Evolutionary conservation across 2,888 invertebrate genomes (phyloP).

Genomic region (Augochlorella aurata): DNA sequence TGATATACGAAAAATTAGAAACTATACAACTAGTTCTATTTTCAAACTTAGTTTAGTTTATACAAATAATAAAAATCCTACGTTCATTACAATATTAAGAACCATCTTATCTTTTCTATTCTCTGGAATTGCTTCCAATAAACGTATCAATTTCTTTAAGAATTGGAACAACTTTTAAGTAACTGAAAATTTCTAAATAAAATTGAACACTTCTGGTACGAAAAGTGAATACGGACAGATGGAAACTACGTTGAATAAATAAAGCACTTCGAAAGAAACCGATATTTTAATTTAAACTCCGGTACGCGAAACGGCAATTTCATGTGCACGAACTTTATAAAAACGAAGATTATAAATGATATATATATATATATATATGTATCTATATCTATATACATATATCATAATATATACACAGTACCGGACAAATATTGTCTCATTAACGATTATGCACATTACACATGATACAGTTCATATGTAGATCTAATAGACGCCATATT

Average conservation of each 20-base stretch:
- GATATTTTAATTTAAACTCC: background rate
- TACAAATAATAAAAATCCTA: background rate
- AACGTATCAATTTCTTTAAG: background rate
- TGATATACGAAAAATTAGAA: background rate
- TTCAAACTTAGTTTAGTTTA: background rate
- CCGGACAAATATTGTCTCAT: slow-evolving; percentile 29
- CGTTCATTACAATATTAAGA: background rate
- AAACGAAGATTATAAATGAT: slow-evolving; percentile 41
- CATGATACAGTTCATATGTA: slow-evolving; percentile 49
- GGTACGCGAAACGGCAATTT: background rate
- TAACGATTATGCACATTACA: slow-evolving; percentile 50
- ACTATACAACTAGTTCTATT: background rate
- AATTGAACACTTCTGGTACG: background rate
- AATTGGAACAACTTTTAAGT: background rate
- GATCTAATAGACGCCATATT: slow-evolving; percentile 39
- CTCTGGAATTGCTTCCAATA: background rate
- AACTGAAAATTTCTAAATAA: background rate
- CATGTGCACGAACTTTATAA: slow-evolving; percentile 13
- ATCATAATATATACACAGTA: slow-evolving; percentile 26
- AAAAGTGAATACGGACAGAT: background rate
- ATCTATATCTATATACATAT: background rate
- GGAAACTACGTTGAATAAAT: background rate
- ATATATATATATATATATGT: slow-evolving; percentile 9
- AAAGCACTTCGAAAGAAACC: background rate
- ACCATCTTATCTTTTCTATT: background rate